Conservation (phyloP, 2,797 vertebrate species). For the Allobates femoralis region DNA sequence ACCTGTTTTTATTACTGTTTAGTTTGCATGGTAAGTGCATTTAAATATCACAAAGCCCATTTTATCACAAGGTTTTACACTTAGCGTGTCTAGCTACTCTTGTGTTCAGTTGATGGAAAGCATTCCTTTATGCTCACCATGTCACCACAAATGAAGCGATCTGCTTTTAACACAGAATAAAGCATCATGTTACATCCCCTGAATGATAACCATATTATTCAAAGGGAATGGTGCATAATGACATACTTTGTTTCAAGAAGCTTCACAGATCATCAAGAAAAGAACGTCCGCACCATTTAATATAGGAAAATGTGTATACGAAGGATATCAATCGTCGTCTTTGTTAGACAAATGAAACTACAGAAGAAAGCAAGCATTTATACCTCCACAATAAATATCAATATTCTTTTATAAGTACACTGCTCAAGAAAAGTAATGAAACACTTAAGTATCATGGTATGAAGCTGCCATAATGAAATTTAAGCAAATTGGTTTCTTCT, state of each 20-base stretch:
- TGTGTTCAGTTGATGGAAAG: neutral
- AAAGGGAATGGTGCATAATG: constrained; percentile 15
- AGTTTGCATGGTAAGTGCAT: neutral
- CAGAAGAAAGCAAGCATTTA: neutral
- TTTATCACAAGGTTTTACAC: neutral
- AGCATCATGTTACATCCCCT: constrained; percentile 12
- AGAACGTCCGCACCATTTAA: neutral
- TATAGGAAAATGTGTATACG: neutral
- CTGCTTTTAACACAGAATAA: constrained; percentile 21
- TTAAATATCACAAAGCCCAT: neutral
- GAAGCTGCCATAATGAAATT: too few species aligned
- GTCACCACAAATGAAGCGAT: constrained; percentile 29
- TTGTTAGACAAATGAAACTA: constrained; percentile 2
- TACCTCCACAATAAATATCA: neutral
- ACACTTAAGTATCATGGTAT: too few species aligned
- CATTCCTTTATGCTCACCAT: constrained; percentile 3
- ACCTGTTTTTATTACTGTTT: neutral
- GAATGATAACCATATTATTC: constrained; percentile 17
- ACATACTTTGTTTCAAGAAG: constrained; percentile 12
- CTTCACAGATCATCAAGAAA: constrained; percentile 25
- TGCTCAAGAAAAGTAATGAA: too few species aligned
- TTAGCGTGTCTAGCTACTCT: neutral
- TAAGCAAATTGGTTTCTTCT: too few species aligned
- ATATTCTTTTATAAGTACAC: neutral
- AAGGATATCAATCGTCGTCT: neutral